Evolutionary conservation across 2,888 invertebrate species (phyloP).

Genomic region (Sicus ferrugineus): DNA sequence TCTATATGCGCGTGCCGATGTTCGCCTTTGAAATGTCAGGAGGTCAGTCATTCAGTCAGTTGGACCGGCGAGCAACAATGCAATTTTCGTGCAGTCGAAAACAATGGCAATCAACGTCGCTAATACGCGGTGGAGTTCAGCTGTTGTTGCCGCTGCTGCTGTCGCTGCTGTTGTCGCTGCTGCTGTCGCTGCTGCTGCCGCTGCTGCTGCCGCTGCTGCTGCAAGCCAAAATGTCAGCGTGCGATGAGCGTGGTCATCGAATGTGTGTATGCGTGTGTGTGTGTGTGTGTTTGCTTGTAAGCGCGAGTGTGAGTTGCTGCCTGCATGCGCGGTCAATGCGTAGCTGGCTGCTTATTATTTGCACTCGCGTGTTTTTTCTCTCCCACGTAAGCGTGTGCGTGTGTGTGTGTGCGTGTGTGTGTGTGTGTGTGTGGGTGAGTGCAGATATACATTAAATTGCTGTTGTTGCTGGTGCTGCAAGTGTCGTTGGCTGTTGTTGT

Average conservation of each 20-base stretch:
- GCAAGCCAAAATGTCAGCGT: neutral
- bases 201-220: neutral
- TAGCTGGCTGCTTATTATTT: neutral
- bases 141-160: neutral
- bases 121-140: neutral
- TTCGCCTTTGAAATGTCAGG: conserved; percentile 1
- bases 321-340: too few relatives aligned
- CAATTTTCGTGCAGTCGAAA: conserved; percentile 21
- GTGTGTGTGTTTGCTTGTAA: neutral
- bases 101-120: conserved; percentile 5
- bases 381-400: neutral
- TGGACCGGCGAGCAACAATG: neutral
- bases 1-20: too few relatives aligned
- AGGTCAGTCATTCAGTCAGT: conserved; percentile 17
- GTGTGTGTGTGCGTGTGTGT: too few relatives aligned
- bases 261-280: conserved; percentile 6
- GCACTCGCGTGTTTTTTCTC: neutral
- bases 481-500: neutral
- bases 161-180: too few relatives aligned
- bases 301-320: too few relatives aligned
- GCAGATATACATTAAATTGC: neutral
- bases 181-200: too few relatives aligned
- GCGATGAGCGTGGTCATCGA: neutral
- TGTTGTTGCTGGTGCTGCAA: neutral
- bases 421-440: neutral